Percentiles rank a stretch among this genome's conserved stretches.
Conservation (phyloP, 2,888 invertebrate species). For the Xestia ashworthii region DNA sequence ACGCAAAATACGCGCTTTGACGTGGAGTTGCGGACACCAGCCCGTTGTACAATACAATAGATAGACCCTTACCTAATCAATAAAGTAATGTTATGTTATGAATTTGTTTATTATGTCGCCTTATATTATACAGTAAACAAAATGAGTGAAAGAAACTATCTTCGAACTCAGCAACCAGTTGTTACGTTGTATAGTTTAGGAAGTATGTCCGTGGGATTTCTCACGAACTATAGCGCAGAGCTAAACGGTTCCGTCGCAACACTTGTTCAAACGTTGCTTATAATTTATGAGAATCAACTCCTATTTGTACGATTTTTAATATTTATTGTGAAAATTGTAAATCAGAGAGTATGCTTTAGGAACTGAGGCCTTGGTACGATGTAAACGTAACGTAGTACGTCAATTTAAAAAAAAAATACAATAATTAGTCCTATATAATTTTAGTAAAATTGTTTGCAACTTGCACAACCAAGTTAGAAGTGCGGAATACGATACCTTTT, state of each 20-base stretch:
- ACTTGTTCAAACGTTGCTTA: constrained; percentile 41
- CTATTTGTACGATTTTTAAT: constrained; percentile 12
- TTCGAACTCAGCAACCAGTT: constrained; percentile 20
- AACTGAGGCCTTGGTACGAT: neutral
- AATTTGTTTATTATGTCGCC: too few species aligned
- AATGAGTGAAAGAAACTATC: neutral
- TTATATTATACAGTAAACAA: neutral
- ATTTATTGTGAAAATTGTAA: constrained; percentile 1
- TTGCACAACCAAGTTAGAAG: too few species aligned
- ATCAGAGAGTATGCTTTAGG: neutral
- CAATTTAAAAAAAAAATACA: too few species aligned
- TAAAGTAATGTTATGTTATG: too few species aligned
- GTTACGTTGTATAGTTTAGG: neutral
- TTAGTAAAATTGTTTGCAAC: too few species aligned
- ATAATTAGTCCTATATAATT: too few species aligned
- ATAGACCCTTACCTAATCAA: too few species aligned
- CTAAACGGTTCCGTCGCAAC: constrained; percentile 50
- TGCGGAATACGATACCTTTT: too few species aligned
- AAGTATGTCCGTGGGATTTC: constrained; percentile 13
- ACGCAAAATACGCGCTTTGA: too few species aligned
- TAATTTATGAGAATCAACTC: constrained; percentile 34
- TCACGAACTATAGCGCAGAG: constrained; percentile 29
- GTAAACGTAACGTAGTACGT: too few species aligned
- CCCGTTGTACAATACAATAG: too few species aligned
- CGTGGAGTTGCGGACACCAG: too few species aligned